Conservation (phyloP, 2,113 vertebrate genomes). For the Scartelaos histophorus region DNA sequence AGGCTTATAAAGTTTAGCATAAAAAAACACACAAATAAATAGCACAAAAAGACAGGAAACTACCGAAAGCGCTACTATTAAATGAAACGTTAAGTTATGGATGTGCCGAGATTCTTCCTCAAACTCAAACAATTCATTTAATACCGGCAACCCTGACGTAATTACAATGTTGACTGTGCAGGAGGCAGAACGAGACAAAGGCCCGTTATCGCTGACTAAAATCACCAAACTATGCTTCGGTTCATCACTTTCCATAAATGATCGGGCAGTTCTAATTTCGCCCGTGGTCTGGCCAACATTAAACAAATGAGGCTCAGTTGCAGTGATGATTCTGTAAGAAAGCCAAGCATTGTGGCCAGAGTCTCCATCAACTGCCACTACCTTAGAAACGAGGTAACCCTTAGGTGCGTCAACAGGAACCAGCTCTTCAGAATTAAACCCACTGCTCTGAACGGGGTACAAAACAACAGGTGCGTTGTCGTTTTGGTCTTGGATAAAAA, state of each 20-base stretch:
- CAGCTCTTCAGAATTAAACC: conserved; percentile 74
- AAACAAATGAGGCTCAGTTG: conserved; percentile 64
- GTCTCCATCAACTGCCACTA: conserved; percentile 76
- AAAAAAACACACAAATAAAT: conserved; percentile 62
- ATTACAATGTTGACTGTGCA: conserved; percentile 64
- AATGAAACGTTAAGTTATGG: conserved; percentile 67
- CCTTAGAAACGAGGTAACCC: conserved; percentile 81
- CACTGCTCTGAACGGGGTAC: conserved; percentile 62
- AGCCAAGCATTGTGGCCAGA: conserved; percentile 76
- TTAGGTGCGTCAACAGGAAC: conserved; percentile 76
- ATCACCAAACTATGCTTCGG: conserved; percentile 66
- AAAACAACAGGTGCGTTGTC: conserved; percentile 66
- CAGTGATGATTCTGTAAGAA: conserved; percentile 68
- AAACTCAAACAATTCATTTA: conserved; percentile 60
- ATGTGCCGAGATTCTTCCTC: conserved; percentile 42
- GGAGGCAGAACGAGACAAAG: conserved; percentile 63
- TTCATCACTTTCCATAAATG: conserved; percentile 59
- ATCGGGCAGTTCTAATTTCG: conserved; percentile 62
- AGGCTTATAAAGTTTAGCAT: conserved; percentile 62
- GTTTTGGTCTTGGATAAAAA: conserved; percentile 70
- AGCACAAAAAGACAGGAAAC: conserved; percentile 67
- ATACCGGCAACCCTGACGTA: conserved; percentile 61
- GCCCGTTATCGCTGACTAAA: conserved; percentile 69
- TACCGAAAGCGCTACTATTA: conserved; percentile 66
- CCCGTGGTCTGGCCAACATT: conserved; percentile 65